Evolutionary conservation across 2,797 vertebrate species (phyloP), one percentile per base, ranked within the genome.

Genomic region (Danio albolineatus): DNA sequence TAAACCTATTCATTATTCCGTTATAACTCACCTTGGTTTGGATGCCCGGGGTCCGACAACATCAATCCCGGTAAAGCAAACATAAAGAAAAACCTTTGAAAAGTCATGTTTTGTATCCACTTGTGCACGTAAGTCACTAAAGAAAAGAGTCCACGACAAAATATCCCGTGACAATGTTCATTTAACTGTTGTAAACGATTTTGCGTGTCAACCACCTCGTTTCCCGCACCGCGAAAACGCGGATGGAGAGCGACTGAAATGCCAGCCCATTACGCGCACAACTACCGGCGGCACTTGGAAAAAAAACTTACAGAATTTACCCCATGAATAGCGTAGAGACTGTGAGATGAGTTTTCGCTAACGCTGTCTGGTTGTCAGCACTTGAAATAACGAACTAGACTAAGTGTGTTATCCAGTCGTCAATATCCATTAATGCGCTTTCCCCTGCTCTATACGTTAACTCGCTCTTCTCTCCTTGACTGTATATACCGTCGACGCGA

Each of bases 21-120:
- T 81, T 84, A 75, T 69, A 76, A 64, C 93, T 91, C 90, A 95
- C 94, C 94, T 91, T 93, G 93, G 88, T 94, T 94, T 19, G 91
- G 86, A 84, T 90, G 88, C 41, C 87, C 91, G 41, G 90, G 86
- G 87, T 94, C 92, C 77, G 91, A 87, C 86, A 91, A 80, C 74
- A 90, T 79, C 89, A 90, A 90, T 90, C 89, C 86, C 21, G 92
- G 86, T 80, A 94, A 83, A 81, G 92, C 82, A 73, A 94, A 85
- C 79, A 93, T 61, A 83, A 92, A 87, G 71, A 88, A 92, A 80
- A 89, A 88, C 90, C 87, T 91, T 66, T 61, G 66, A 84, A 90
- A 90, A 87, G 86, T 78, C 94, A 95, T 94, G 56, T 88, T 90
- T 82, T 88, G 89, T 88, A 84, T 85, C 74, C 86, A 81, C 67